Base-by-base conservation (phyloP, 2,113 vertebrate species). In the Neolamprologus sp. region DNA sequence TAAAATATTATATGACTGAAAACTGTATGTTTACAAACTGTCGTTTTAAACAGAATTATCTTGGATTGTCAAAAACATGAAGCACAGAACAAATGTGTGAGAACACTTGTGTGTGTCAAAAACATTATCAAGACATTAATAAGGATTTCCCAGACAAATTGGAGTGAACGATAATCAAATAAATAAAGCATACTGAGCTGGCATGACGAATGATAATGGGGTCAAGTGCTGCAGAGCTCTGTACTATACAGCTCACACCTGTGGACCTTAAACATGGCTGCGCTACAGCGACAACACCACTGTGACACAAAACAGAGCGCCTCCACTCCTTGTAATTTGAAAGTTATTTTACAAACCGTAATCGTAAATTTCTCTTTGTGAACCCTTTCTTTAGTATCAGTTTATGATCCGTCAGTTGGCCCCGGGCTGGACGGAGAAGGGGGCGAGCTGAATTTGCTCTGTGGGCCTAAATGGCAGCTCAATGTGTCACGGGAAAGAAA, bases 281-380 rank as follows among this genome's bases (percentile, higher is more conserved):
- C 2, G 8, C 53, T 10, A 51, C 78, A 91, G 94, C 3, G 68
- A 90, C 82, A 47, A 51, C 80, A 85, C 65, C 81, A 28, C 63
- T 8, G 75, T 88, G 93, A 95, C 86, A 89, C 28, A 80, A 95
- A 92, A 63, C 95, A 95, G 93, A 95, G 73, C 87, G 7, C 87
- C 85, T 87, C 88, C 35, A 4, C 65, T 85, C 85, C 91, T 85
- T 91, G 88, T 86, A 91, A 94, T 92, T 83, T 88, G 33, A 95
- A 96, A 95, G 91, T 88, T 86, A 90, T 93, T 96, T 96, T 92
- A 90, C 78, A 95, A 95, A 90, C 86, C 90, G 90, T 96, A 81
- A 58, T 94, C 88, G 84, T 91, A 83, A 90, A 94, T 95, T 94
- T 94, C 90, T 53, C 68, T 26, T 91, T 14, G 79, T 54, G 40